Percentiles rank a stretch among this genome's conserved stretches.
phyloP scores from a whole-genome alignment of 2,888 invertebrate genomes.

The Eupithecia vulgata region DNA sequence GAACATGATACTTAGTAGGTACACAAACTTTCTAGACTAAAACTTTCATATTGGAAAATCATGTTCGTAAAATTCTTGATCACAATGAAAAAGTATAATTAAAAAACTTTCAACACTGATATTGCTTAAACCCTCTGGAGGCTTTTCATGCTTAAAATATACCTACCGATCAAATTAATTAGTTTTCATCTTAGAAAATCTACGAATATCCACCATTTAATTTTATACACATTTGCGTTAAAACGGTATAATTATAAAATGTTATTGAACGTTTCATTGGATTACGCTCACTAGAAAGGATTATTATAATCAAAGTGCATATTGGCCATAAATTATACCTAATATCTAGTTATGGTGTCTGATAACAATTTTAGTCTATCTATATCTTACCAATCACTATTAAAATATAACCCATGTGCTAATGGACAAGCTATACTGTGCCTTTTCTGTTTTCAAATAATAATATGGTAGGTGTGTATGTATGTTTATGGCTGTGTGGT shows the following conservation, averaged over 20 bases:
- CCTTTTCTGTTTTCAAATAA: neutral
- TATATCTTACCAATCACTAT: neutral
- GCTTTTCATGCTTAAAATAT: constrained; percentile 23
- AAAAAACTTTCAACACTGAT: constrained; percentile 47
- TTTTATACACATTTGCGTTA: constrained; percentile 8
- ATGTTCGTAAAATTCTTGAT: constrained; percentile 40
- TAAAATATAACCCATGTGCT: neutral
- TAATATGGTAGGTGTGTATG: no score
- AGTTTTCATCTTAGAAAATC: constrained; percentile 6
- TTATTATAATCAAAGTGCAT: no score
- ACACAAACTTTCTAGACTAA: constrained; percentile 50
- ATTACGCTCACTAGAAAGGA: neutral
- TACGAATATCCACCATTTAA: constrained; percentile 6
- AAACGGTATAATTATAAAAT: neutral
- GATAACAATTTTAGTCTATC: neutral
- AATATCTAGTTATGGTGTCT: neutral
- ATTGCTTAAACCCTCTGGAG: neutral
- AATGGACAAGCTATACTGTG: neutral
- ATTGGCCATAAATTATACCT: neutral
- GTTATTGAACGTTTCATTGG: neutral
- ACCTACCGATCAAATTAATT: constrained; percentile 23
- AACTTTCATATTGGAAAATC: constrained; percentile 48
- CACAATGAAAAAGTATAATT: constrained; percentile 45
- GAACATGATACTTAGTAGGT: constrained; percentile 1
- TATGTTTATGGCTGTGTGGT: no score